phyloP scores from a whole-genome alignment of 2,113 vertebrate genomes.

The Hippopotamus amphibius region DNA sequence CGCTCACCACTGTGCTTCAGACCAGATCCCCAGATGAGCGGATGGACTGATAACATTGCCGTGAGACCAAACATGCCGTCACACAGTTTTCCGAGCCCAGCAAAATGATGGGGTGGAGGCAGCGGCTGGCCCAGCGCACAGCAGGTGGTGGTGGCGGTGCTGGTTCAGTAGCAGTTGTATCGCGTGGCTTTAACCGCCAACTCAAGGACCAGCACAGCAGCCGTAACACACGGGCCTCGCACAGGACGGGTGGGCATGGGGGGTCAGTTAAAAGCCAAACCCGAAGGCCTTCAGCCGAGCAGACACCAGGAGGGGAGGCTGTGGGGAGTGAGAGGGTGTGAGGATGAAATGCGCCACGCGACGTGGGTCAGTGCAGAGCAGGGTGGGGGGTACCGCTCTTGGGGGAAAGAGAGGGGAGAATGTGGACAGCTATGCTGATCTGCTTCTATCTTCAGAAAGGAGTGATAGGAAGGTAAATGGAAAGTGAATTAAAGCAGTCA shows the following conservation, averaged over 20 bases:
- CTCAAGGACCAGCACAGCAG: background rate
- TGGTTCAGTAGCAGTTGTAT: rapidly evolving
- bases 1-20: background rate
- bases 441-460: background rate
- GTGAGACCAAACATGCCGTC: background rate
- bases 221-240: background rate
- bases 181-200: background rate
- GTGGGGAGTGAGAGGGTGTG: background rate
- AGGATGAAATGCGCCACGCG: background rate
- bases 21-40: rapidly evolving
- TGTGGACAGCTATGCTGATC: background rate
- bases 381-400: background rate
- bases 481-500: background rate
- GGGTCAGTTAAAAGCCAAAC: background rate
- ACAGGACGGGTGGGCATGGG: background rate
- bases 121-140: no score
- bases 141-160: background rate
- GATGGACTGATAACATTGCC: background rate
- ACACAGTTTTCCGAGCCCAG: background rate
- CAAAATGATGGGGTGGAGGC: rapidly evolving
- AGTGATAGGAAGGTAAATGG: background rate
- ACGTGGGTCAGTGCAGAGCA: rapidly evolving
- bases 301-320: background rate
- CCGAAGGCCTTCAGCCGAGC: rapidly evolving
- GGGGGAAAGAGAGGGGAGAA: background rate